Percentiles rank a stretch among this genome's conserved stretches.
phyloP scores from a whole-genome alignment of 2,888 invertebrate species.

The Drosophila suboccidentalis region DNA sequence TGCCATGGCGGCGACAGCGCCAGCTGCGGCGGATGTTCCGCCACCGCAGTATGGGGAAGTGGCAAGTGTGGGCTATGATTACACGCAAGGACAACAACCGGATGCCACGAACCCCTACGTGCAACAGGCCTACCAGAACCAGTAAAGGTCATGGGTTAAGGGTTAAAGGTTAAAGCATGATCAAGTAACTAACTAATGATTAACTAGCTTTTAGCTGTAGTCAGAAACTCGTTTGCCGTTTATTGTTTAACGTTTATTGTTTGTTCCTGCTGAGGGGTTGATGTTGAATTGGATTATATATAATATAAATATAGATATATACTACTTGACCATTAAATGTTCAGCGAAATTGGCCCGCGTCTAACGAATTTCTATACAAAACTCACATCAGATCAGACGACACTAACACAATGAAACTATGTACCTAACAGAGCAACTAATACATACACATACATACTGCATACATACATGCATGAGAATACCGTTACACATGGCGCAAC shows the following conservation, averaged over 20 bases:
- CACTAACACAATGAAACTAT: conserved; percentile 79
- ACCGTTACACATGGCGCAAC: conserved; percentile 32
- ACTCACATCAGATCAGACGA: conserved; percentile 39
- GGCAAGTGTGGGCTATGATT: conserved; percentile 56
- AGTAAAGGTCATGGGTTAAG: conserved; percentile 9
- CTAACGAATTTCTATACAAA: conserved; percentile 62
- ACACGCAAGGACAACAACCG: conserved; percentile 60
- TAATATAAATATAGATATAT: conserved; percentile 14
- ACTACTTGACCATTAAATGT: conserved; percentile 34
- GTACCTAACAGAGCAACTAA: conserved; percentile 76
- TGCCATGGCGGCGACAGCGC: conserved; percentile 78
- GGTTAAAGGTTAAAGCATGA: neutral
- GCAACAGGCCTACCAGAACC: conserved; percentile 73
- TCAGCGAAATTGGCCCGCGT: conserved; percentile 9
- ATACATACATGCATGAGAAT: conserved; percentile 16
- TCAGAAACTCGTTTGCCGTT: conserved; percentile 55
- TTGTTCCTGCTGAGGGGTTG: conserved; percentile 63
- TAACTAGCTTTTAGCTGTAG: conserved; percentile 72
- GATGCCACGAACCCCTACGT: conserved; percentile 69
- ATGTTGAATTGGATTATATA: conserved; percentile 32
- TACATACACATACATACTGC: conserved; percentile 40
- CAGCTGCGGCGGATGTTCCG: conserved; percentile 87
- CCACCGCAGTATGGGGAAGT: conserved; percentile 50
- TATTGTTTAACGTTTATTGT: conserved; percentile 63
- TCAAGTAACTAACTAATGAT: conserved; percentile 12